Evolutionary conservation across 1,140 invertebrate species (phyloP).

Genomic region (Neodiprion lecontei): DNA sequence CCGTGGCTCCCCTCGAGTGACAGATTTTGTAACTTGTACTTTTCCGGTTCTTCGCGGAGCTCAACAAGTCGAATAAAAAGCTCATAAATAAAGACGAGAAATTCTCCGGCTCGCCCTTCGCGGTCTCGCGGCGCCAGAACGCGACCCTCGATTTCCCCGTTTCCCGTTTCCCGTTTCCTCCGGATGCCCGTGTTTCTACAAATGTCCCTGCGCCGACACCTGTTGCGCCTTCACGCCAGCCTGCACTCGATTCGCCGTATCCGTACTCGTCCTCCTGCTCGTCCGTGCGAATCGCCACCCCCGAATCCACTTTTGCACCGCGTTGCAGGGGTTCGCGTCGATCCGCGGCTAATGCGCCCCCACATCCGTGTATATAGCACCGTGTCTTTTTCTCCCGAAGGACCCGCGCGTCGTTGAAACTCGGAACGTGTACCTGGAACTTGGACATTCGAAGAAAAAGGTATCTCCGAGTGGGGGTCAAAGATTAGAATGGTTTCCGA

Average conservation of each 20-base stretch:
- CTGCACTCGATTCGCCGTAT: not conserved
- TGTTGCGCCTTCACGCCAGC: not conserved
- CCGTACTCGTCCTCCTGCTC: not conserved
- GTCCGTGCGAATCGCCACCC: not conserved
- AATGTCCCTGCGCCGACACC: constrained; percentile 6
- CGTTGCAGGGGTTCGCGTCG: not conserved
- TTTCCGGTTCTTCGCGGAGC: constrained; percentile 38
- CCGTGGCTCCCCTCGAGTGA: not conserved
- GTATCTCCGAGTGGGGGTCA: too few relatives aligned
- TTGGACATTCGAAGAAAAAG: too few relatives aligned
- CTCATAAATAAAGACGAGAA: constrained; percentile 61
- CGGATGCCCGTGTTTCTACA: not conserved
- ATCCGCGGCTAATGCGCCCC: not conserved
- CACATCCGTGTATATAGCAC: not conserved
- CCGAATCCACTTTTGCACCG: not conserved
- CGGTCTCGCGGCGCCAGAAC: not conserved
- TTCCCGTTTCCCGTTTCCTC: too few relatives aligned
- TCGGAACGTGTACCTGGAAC: too few relatives aligned
- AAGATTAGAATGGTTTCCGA: too few relatives aligned
- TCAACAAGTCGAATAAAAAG: constrained; percentile 65
- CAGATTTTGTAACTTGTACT: not conserved
- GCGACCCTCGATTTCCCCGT: not conserved
- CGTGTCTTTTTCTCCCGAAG: not conserved
- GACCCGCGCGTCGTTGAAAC: not conserved
- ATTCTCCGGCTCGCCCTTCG: constrained; percentile 24